Evolutionary conservation across 2,888 invertebrate genomes (phyloP).

Genomic region (Bimastos eiseni): DNA sequence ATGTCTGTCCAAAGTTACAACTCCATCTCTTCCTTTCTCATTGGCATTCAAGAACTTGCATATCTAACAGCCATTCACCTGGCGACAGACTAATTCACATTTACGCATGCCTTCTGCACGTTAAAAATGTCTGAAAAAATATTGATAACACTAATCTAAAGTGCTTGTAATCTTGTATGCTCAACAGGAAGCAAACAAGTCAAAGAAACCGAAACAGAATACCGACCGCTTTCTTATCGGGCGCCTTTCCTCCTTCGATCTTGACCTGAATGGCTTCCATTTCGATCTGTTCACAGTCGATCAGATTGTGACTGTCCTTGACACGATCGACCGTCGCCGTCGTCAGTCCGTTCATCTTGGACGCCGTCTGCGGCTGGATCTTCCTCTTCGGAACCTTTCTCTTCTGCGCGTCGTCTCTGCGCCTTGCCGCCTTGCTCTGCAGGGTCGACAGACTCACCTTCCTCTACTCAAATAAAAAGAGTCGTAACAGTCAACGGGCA

Average conservation of each 20-base stretch:
- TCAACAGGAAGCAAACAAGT: not conserved
- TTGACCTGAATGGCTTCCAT: constrained; percentile 27
- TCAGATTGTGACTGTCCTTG: constrained; percentile 42
- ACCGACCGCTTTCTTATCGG: constrained; percentile 13
- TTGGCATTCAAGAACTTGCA: too few species aligned
- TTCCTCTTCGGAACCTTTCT: constrained; percentile 17
- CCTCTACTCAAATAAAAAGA: constrained; percentile 33
- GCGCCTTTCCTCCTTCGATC: constrained; percentile 9
- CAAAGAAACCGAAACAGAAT: not conserved
- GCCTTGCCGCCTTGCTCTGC: constrained; percentile 45
- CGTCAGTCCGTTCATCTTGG: constrained; percentile 32
- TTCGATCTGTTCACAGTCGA: constrained; percentile 36
- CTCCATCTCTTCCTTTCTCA: too few species aligned
- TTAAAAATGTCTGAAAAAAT: too few species aligned
- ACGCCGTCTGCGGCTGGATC: not conserved
- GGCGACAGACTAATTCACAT: too few species aligned
- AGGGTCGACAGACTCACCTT: constrained; percentile 45
- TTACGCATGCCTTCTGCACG: too few species aligned
- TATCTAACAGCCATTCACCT: too few species aligned
- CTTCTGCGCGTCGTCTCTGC: constrained; percentile 30
- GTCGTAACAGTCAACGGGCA: not conserved
- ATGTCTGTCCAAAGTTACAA: too few species aligned
- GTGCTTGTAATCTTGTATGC: not conserved
- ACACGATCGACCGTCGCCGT: constrained; percentile 34
- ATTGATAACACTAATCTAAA: not conserved